Evolutionary conservation across 1,140 invertebrate genomes (phyloP).

Genomic region (Grapholita molesta): DNA sequence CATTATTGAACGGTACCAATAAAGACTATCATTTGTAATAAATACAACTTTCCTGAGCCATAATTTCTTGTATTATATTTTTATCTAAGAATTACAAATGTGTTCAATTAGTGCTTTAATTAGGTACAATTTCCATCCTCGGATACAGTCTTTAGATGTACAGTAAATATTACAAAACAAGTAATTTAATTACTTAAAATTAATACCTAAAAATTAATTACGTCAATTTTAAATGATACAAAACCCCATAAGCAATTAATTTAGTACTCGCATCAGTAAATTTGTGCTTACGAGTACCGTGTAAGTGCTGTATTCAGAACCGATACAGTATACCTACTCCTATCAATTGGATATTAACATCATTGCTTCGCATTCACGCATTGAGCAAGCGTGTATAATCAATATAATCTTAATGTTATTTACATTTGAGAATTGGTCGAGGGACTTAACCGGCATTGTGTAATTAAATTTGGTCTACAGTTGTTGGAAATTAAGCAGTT

Average conservation of each 20-base stretch:
- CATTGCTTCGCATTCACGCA: neutral
- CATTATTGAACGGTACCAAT: no score
- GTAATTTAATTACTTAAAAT: no score
- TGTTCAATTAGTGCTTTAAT: no score
- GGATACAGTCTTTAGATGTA: no score
- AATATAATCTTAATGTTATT: neutral
- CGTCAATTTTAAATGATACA: neutral
- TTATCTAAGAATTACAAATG: no score
- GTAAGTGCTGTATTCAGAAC: neutral
- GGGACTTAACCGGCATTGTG: neutral
- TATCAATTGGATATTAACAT: neutral
- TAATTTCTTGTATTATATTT: no score
- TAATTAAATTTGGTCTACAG: conserved; percentile 5
- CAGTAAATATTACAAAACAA: neutral
- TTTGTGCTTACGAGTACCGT: no score
- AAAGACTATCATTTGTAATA: no score
- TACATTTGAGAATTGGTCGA: neutral
- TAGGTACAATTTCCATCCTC: no score
- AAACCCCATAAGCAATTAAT: conserved; percentile 7
- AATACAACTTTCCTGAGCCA: no score
- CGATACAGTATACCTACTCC: neutral
- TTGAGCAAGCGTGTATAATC: neutral
- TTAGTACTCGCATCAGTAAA: neutral
- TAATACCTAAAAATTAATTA: neutral
- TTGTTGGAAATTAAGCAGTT: neutral